Evolutionary conservation across 2,888 invertebrate species (phyloP).

Genomic region (Oscheius sp.): DNA sequence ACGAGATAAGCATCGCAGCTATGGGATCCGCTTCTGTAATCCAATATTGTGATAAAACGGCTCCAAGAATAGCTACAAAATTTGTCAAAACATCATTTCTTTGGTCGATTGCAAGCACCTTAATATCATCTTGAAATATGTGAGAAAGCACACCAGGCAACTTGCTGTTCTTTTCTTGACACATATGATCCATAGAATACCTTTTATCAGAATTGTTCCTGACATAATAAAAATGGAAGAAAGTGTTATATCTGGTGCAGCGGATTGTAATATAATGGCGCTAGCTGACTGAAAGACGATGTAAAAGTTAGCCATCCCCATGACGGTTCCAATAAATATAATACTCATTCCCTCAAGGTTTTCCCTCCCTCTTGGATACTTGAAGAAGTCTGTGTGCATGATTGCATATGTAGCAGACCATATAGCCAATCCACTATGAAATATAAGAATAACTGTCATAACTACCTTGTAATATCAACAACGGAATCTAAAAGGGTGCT

Average conservation of each 20-base stretch:
- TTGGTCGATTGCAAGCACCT: constrained; percentile 71
- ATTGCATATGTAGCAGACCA: constrained; percentile 39
- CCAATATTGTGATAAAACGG: constrained; percentile 65
- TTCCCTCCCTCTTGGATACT: constrained; percentile 34
- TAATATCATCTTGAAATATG: too few relatives aligned
- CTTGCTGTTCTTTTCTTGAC: constrained; percentile 27
- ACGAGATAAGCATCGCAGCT: constrained; percentile 70
- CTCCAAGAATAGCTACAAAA: constrained; percentile 70
- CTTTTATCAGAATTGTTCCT: constrained; percentile 38
- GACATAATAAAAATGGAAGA: constrained; percentile 38
- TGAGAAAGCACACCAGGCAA: constrained; percentile 3
- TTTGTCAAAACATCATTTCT: constrained; percentile 73
- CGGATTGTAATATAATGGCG: constrained; percentile 24
- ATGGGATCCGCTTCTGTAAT: constrained; percentile 71
- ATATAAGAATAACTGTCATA: not conserved
- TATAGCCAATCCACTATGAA: constrained; percentile 38
- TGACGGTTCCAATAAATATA: constrained; percentile 36
- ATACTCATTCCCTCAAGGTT: constrained; percentile 34
- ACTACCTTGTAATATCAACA: constrained; percentile 42
- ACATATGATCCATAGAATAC: constrained; percentile 37
- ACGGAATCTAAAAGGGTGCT: constrained; percentile 38
- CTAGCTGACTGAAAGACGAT: constrained; percentile 32
- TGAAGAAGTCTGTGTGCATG: constrained; percentile 34
- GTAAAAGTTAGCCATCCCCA: constrained; percentile 41
- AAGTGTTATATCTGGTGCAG: constrained; percentile 26